Percentiles rank a stretch among this genome's conserved stretches.
Evolutionary conservation across 2,888 invertebrate genomes (phyloP).

Genomic region (Tipula confusa): DNA sequence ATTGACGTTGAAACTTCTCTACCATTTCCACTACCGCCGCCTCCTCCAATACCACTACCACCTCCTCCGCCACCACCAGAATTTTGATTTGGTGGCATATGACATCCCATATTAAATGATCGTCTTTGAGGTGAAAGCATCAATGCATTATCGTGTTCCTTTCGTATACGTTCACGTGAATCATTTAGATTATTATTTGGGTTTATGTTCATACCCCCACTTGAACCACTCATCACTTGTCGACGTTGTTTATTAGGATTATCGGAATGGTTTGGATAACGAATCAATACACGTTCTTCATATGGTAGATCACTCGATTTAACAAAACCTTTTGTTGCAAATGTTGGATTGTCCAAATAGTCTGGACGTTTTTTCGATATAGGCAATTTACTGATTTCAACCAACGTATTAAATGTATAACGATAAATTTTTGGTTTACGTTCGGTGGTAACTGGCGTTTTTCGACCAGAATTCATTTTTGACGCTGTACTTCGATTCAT

Average conservation of each 20-base stretch:
- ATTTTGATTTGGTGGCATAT: constrained; percentile 51
- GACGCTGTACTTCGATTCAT: neutral
- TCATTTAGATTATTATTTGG: constrained; percentile 46
- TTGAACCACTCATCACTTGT: constrained; percentile 28
- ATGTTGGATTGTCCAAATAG: constrained; percentile 55
- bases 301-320: constrained; percentile 60
- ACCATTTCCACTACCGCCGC: constrained; percentile 35
- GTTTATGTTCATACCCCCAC: constrained; percentile 53
- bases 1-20: constrained; percentile 35
- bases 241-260: constrained; percentile 30
- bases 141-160: constrained; percentile 72
- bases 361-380: constrained; percentile 68
- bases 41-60: neutral
- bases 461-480: neutral
- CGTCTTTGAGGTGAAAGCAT: constrained; percentile 81
- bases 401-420: constrained; percentile 65
- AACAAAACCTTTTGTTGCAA: constrained; percentile 46
- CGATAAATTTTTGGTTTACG: constrained; percentile 42
- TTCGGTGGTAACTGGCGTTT: neutral
- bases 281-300: constrained; percentile 48
- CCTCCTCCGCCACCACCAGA: neutral
- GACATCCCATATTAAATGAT: constrained; percentile 83
- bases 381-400: constrained; percentile 66
- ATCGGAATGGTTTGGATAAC: neutral
- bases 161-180: constrained; percentile 71